Evolutionary conservation across 2,797 vertebrate genomes (phyloP).

Genomic region (Sphenopsis melanotis): DNA sequence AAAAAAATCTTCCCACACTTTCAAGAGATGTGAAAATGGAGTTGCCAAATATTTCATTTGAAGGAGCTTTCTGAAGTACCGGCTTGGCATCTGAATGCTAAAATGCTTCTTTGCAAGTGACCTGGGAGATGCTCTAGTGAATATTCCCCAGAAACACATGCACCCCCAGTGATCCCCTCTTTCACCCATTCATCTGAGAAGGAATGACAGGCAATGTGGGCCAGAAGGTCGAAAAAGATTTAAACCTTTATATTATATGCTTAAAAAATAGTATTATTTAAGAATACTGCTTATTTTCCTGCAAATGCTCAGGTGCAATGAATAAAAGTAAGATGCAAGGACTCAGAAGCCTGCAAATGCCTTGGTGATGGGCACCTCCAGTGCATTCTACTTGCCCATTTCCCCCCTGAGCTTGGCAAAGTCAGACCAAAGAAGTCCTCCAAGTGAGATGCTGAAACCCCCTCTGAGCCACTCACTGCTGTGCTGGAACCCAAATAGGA

Average conservation of each 20-base stretch:
- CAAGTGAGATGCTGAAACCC: neutral
- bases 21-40: constrained; percentile 15
- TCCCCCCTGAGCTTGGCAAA: neutral
- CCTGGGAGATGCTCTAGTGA: neutral
- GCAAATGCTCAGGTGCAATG: accelerated
- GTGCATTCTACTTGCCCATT: neutral
- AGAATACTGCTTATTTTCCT: neutral
- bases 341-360: neutral
- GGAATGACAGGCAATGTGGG: accelerated
- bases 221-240: neutral
- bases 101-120: neutral
- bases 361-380: neutral
- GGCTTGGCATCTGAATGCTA: neutral
- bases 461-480: neutral
- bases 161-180: accelerated
- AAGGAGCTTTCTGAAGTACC: constrained; percentile 8
- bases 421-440: neutral
- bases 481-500: neutral
- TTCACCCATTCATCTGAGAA: neutral
- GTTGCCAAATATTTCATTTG: constrained; percentile 2
- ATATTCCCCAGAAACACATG: neutral
- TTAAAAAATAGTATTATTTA: neutral
- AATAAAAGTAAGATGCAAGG: neutral
- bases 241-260: neutral
- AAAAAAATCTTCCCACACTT: constrained; percentile 54